These are phyloP conservation scores for Psococerastis gibbosa DNA, from an alignment of 2,888 invertebrate species.

Conservation along the genomic window DNA sequence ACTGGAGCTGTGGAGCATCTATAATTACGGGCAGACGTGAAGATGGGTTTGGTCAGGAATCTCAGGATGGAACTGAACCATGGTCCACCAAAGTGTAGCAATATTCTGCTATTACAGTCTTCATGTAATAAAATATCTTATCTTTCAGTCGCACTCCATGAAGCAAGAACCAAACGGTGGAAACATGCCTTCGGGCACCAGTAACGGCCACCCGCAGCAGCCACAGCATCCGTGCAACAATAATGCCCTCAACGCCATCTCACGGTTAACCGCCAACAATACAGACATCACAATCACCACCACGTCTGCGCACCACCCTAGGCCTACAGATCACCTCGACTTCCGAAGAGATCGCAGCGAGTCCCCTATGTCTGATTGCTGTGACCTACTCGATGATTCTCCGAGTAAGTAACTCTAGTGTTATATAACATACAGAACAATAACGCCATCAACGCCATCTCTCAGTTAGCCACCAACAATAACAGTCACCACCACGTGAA, in stretches of 20 bases:
- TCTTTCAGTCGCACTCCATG: conserved; percentile 12
- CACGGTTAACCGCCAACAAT: conserved; percentile 52
- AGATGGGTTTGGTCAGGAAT: no score
- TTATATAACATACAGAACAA: no score
- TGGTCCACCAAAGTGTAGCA: no score
- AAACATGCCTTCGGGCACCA: neutral
- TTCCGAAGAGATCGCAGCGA: conserved; percentile 7
- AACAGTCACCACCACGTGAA: no score
- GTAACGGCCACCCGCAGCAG: conserved; percentile 13
- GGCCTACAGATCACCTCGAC: neutral
- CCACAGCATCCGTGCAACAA: no score
- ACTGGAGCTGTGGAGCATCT: no score
- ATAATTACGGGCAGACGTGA: no score
- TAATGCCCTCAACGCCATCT: conserved; percentile 18
- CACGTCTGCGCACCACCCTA: conserved; percentile 27
- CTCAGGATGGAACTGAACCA: no score
- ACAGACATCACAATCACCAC: conserved; percentile 71
- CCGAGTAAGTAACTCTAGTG: conserved; percentile 84
- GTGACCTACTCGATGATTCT: conserved; percentile 54
- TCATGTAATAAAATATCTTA: no score
- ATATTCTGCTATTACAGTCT: no score
- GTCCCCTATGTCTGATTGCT: conserved; percentile 6
- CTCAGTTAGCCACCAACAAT: no score
- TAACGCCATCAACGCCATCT: no score
- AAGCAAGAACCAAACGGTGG: conserved; percentile 11